These are phyloP conservation scores for Cydia fagiglandana DNA, from an alignment of 1,140 invertebrate species.

Conservation along the genomic window DNA sequence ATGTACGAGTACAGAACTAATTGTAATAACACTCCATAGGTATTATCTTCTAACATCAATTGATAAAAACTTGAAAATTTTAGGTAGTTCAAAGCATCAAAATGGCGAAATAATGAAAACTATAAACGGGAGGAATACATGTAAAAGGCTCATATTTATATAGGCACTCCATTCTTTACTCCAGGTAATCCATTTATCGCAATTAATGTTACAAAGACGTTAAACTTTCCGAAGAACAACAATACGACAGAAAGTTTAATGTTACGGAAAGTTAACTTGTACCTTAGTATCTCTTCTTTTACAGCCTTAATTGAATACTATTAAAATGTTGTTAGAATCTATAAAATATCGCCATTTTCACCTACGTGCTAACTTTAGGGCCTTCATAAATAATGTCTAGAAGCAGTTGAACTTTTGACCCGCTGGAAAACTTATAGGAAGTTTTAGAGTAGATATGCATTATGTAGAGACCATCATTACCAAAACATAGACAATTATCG, in stretches of 20 bases:
- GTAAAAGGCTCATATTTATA: no score
- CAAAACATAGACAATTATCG: not conserved
- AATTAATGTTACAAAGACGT: no score
- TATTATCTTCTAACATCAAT: no score
- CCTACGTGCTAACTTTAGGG: not conserved
- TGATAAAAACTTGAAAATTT: no score
- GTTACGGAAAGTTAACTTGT: not conserved
- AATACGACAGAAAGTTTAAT: not conserved
- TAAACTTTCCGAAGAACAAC: no score
- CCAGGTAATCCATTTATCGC: no score
- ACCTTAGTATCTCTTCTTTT: not conserved
- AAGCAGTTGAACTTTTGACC: not conserved
- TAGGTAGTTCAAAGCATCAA: no score
- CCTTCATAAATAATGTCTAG: not conserved
- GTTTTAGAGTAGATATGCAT: not conserved
- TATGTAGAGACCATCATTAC: not conserved
- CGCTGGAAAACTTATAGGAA: not conserved
- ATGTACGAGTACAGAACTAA: no score
- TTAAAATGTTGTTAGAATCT: not conserved
- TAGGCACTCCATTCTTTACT: no score
- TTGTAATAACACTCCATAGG: no score
- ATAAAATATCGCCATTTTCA: not conserved
- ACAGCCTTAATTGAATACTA: not conserved
- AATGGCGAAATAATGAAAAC: no score
- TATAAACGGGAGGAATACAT: no score